Evolutionary conservation across 2,888 invertebrate species (phyloP), one percentile per base, ranked within the genome.

Genomic region (Chouioia cunea): DNA sequence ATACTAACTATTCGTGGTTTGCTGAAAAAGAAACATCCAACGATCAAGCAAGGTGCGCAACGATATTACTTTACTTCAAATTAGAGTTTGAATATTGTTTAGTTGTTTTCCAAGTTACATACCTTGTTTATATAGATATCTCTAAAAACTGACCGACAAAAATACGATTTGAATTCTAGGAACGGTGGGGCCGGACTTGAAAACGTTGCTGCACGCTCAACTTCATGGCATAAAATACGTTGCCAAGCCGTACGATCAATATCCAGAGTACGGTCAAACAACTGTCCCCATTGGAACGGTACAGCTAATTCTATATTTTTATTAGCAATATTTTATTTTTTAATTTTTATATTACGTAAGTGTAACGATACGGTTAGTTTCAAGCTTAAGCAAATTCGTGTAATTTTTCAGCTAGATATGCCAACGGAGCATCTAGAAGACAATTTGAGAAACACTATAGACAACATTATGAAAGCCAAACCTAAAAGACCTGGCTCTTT

Each of bases 21-120:
- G 54, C 87, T 96, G 88, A 94, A 92, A 79, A 90, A 87, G 73
- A 91, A 90, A 78, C 95, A 94, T 84, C 96, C 96, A 16, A 75
- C n/a, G 78, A 85, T 90, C 0, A 88, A 88, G 78, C 76, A 79
- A 48, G 82, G 83, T 84, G 71, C n/a, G n/a, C n/a, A n/a, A n/a
- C n/a, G 50, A 47, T 15, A 10, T 65, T n/a, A 54, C n/a, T 36
- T 10, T 54, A 69, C 56, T 47, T n/a, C n/a, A 47, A 48, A 44
- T 43, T 44, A 43, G 50, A n/a, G n/a, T n/a, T n/a, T n/a, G n/a
- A n/a, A n/a, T n/a, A n/a, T n/a, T n/a, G n/a, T n/a, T n/a, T n/a
- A n/a, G n/a, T n/a, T n/a, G n/a, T n/a, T n/a, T n/a, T n/a, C n/a
- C n/a, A n/a, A n/a, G n/a, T n/a, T n/a, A n/a, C n/a, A n/a, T n/a